Conservation (phyloP, 2,113 vertebrate species). For the Muntiacus muntjak region DNA sequence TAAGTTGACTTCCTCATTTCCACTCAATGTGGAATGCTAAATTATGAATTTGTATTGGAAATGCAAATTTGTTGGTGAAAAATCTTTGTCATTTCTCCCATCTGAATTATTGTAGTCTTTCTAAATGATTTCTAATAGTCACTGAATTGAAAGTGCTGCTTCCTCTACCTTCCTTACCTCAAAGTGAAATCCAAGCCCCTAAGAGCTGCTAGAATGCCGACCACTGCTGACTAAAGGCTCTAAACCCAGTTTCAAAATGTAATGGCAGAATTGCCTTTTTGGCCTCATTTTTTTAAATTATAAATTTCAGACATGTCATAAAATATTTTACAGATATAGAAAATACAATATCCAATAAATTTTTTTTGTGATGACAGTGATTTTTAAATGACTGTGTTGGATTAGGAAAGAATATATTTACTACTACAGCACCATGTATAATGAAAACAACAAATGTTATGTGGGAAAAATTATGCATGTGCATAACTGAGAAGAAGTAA, state of each 20-base stretch:
- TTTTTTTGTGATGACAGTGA: not conserved
- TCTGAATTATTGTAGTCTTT: not conserved
- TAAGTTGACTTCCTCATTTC: not conserved
- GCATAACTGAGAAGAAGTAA: not conserved
- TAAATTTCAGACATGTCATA: not conserved
- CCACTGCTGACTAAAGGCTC: not conserved
- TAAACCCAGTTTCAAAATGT: not conserved
- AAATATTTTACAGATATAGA: not conserved
- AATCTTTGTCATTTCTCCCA: not conserved
- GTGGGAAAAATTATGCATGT: not conserved
- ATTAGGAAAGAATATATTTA: not conserved
- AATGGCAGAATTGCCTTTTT: not conserved
- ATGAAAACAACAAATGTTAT: not conserved
- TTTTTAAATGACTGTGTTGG: conserved; percentile 9
- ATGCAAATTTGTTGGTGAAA: not conserved
- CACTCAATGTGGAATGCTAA: not conserved
- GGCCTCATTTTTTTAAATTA: not conserved
- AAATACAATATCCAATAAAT: not conserved
- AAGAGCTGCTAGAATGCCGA: not conserved
- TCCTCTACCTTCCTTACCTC: not conserved
- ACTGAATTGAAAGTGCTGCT: not conserved
- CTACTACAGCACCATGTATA: not conserved
- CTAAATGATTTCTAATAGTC: not conserved
- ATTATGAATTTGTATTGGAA: not conserved
- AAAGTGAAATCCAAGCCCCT: not conserved